Conservation (phyloP, 1,140 invertebrate species). For the Hyposmocoma kahamanoa region DNA sequence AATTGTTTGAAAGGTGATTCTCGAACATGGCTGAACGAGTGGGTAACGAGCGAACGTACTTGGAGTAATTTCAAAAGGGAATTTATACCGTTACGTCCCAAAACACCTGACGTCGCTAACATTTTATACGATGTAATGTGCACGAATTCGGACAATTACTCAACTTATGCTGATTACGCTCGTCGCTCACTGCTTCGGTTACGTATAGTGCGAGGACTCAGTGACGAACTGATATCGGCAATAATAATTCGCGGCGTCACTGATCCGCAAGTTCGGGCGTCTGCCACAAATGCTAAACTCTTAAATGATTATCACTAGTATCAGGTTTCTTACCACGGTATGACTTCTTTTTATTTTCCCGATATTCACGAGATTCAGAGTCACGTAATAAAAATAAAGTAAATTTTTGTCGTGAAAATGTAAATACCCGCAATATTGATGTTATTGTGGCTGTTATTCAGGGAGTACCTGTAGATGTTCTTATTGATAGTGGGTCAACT, state of each 20-base stretch:
- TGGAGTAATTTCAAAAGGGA: slow-evolving; percentile 1
- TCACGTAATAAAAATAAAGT: background rate
- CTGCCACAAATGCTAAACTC: slow-evolving; percentile 6
- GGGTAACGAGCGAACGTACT: slow-evolving; percentile 1
- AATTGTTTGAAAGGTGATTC: slow-evolving; percentile 7
- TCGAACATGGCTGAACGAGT: slow-evolving; percentile 1
- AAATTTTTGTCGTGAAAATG: background rate
- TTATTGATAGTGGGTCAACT: slow-evolving; percentile 24
- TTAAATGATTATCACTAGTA: background rate
- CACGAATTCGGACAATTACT: background rate
- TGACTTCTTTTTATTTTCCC: background rate
- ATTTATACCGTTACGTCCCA: background rate
- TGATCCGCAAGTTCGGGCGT: slow-evolving; percentile 5
- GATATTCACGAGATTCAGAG: background rate
- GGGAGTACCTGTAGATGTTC: slow-evolving; percentile 12
- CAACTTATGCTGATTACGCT: slow-evolving; percentile 1
- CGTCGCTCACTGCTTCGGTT: background rate
- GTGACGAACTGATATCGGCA: background rate
- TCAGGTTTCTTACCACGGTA: background rate
- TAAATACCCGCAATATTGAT: background rate
- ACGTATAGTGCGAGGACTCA: background rate
- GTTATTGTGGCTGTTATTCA: slow-evolving; percentile 13
- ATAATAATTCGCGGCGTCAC: slow-evolving; percentile 2
- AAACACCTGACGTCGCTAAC: background rate
- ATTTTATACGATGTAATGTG: slow-evolving; percentile 5